phyloP scores from a whole-genome alignment of 2,888 invertebrate species.

The Epirrhoe alternata region DNA sequence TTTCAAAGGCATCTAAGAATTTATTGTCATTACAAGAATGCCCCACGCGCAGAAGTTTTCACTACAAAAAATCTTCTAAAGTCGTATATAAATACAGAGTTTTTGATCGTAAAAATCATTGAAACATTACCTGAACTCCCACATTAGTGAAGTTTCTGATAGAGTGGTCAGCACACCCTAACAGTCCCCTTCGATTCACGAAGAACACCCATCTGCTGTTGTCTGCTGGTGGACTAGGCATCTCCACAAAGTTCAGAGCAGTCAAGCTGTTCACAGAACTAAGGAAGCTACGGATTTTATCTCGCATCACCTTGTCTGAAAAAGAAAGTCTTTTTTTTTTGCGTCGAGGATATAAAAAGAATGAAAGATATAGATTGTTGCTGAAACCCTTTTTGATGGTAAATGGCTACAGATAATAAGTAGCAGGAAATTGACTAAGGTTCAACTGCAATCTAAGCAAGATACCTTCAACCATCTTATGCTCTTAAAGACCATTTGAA shows the following conservation, averaged over 20 bases:
- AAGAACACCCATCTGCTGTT: constrained; percentile 67
- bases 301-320: constrained; percentile 68
- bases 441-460: too few species aligned
- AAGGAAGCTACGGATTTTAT: constrained; percentile 62
- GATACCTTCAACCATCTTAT: too few species aligned
- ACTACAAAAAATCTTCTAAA: too few species aligned
- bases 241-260: constrained; percentile 61
- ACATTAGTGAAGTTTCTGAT: constrained; percentile 56
- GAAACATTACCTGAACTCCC: constrained; percentile 65
- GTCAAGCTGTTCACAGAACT: constrained; percentile 54
- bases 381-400: too few species aligned
- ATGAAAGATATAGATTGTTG: not conserved
- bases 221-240: constrained; percentile 60
- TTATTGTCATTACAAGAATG: too few species aligned
- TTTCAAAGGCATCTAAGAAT: too few species aligned
- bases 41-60: too few species aligned
- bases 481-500: too few species aligned
- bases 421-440: too few species aligned
- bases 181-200: constrained; percentile 61
- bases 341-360: not conserved
- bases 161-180: constrained; percentile 63
- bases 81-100: too few species aligned
- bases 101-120: not conserved
- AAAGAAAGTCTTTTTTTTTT: constrained; percentile 1
- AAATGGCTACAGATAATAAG: too few species aligned